Conservation (phyloP, 2,888 invertebrate genomes). For the Tiliacea aurago region DNA sequence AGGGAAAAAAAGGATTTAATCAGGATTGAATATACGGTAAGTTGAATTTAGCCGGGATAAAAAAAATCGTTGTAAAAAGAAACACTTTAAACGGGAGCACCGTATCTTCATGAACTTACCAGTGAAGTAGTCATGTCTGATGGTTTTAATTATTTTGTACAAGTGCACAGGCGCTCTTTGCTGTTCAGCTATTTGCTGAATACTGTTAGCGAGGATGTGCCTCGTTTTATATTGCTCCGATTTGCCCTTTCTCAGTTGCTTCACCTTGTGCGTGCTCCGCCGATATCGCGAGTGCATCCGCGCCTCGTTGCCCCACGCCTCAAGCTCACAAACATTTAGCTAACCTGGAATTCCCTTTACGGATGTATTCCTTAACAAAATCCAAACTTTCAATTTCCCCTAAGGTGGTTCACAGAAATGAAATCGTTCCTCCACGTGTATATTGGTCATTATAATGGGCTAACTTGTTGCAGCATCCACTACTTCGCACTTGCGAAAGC, state of each 20-base stretch:
- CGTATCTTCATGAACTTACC: constrained; percentile 77
- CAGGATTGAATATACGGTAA: neutral
- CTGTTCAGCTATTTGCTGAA: constrained; percentile 83
- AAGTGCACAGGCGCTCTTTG: constrained; percentile 76
- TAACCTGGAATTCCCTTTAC: constrained; percentile 68
- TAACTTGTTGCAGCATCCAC: constrained; percentile 48
- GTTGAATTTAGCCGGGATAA: neutral
- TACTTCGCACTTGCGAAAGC: constrained; percentile 58
- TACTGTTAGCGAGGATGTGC: constrained; percentile 86
- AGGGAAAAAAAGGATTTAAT: neutral
- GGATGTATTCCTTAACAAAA: constrained; percentile 55
- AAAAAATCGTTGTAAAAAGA: neutral
- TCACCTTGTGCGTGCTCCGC: constrained; percentile 88
- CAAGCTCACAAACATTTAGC: constrained; percentile 70
- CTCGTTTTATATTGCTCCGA: constrained; percentile 89
- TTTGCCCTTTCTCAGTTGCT: constrained; percentile 89
- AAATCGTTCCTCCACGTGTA: constrained; percentile 6
- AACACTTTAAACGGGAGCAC: neutral
- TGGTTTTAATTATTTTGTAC: constrained; percentile 71
- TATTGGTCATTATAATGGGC: constrained; percentile 40
- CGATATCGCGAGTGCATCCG: constrained; percentile 80
- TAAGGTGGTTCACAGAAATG: constrained; percentile 11
- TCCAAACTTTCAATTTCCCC: constrained; percentile 29
- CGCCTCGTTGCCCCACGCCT: constrained; percentile 75
- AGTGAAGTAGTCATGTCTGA: constrained; percentile 80